Conservation (phyloP, 2,113 vertebrate genomes). For the Halcyon malimbica region DNA sequence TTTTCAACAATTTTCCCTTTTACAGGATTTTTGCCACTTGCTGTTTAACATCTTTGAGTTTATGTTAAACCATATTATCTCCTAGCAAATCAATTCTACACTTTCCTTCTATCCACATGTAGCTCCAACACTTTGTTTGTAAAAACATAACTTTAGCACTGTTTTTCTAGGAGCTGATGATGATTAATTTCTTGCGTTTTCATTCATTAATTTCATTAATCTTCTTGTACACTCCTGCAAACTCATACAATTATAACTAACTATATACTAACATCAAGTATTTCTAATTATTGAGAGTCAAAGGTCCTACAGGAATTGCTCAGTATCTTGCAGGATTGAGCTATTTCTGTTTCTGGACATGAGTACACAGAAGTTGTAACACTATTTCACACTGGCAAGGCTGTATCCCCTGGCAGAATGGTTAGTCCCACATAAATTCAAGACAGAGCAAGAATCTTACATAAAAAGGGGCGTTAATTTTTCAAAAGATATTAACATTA, state of each 20-base stretch:
- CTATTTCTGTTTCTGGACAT: background rate
- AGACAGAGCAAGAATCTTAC: background rate
- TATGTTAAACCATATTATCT: background rate
- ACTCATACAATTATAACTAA: background rate
- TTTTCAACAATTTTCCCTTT: background rate
- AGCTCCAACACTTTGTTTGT: background rate
- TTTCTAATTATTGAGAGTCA: background rate
- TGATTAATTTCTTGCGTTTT: background rate
- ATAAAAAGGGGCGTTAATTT: background rate
- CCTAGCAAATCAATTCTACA: background rate
- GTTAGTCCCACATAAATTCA: background rate
- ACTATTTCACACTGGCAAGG: background rate
- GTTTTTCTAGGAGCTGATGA: background rate
- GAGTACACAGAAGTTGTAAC: accelerated
- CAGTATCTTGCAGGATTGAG: background rate
- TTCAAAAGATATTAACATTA: background rate
- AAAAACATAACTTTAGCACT: background rate
- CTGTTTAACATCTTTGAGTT: background rate
- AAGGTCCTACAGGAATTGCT: background rate
- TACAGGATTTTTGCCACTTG: background rate
- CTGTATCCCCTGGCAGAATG: background rate
- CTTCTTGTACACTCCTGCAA: background rate
- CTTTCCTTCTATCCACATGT: background rate
- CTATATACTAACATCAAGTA: background rate
- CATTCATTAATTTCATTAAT: background rate